Conservation (phyloP, 1,140 invertebrate genomes). For the Bombus affinis region DNA sequence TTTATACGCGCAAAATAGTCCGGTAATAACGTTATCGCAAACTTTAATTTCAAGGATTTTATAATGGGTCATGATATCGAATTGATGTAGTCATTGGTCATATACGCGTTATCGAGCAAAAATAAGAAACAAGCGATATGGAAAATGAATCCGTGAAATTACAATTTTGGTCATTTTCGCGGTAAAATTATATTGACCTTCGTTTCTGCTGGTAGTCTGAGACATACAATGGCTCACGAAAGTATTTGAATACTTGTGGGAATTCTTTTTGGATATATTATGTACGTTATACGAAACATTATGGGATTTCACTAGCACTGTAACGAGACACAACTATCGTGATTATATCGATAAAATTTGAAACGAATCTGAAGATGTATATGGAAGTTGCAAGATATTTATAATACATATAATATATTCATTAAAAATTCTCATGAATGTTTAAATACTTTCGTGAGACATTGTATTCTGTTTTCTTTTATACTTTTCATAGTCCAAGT, state of each 20-base stretch:
- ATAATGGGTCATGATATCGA: not conserved
- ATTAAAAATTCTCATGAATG: too few relatives aligned
- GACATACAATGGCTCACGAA: not conserved
- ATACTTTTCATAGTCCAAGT: not conserved
- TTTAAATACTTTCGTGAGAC: not conserved
- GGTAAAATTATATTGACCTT: not conserved
- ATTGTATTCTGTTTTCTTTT: not conserved
- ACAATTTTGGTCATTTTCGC: not conserved
- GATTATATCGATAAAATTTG: too few relatives aligned
- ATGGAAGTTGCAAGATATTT: not conserved
- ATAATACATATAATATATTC: not conserved
- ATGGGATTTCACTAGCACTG: too few relatives aligned
- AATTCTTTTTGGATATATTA: too few relatives aligned
- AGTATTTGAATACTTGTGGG: too few relatives aligned
- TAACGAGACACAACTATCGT: too few relatives aligned
- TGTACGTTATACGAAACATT: too few relatives aligned
- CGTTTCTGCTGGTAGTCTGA: not conserved
- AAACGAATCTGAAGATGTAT: too few relatives aligned
- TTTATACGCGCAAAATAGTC: not conserved
- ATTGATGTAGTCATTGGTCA: too few relatives aligned
- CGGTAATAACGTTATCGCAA: not conserved
- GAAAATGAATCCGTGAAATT: not conserved
- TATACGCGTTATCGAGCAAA: not conserved
- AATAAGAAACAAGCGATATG: conserved; percentile 9
- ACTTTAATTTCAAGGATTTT: not conserved